Conservation (phyloP, 2,113 vertebrate species). For the Malaclemys terrapin region DNA sequence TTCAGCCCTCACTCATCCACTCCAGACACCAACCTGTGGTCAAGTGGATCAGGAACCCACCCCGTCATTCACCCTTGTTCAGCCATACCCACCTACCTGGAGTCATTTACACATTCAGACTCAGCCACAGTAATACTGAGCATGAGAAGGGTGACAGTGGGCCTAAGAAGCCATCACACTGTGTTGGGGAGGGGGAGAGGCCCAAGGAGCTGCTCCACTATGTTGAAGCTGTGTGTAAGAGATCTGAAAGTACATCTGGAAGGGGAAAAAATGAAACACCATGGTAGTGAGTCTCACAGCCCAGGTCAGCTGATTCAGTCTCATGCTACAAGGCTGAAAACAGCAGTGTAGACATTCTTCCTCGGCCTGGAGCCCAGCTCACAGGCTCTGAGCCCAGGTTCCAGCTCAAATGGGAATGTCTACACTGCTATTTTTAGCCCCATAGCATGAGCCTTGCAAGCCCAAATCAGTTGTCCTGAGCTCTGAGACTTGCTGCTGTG, state of each 20-base stretch:
- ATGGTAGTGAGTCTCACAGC: neutral
- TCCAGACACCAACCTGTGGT: neutral
- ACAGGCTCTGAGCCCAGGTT: neutral
- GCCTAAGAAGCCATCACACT: neutral
- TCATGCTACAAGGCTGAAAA: neutral
- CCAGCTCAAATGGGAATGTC: neutral
- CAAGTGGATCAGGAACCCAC: neutral
- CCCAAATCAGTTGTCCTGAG: neutral
- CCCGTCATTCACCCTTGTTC: neutral
- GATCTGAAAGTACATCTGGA: neutral
- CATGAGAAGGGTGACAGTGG: neutral
- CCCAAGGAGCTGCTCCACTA: neutral
- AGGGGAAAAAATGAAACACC: neutral
- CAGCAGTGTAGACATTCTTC: neutral
- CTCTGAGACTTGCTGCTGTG: neutral
- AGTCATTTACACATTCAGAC: neutral
- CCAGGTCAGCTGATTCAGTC: neutral
- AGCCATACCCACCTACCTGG: fast-evolving
- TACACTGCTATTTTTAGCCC: neutral
- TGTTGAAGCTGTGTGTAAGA: neutral
- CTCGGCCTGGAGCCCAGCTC: neutral
- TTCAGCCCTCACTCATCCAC: neutral
- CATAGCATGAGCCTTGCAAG: neutral
- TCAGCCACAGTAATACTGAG: neutral
- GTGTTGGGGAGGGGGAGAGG: neutral